Conservation (phyloP, 2,888 invertebrate species). For the Zygothrica quintamaculata region DNA sequence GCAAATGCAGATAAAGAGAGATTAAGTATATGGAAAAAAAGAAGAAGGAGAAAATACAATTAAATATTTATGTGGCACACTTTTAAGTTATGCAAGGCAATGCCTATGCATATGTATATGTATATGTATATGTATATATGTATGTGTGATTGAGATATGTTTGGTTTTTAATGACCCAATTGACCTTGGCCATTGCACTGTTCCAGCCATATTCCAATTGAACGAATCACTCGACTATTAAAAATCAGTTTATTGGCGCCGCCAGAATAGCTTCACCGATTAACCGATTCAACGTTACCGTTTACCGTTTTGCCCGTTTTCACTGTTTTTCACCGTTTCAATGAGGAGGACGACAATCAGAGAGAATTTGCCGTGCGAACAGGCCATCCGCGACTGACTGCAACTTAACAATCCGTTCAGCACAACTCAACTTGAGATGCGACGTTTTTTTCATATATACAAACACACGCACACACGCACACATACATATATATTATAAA, state of each 20-base stretch:
- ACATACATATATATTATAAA: conserved; percentile 2
- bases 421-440: conserved; percentile 24
- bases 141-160: too few relatives aligned
- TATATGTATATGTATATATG: conserved; percentile 28
- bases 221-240: conserved; percentile 25
- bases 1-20: conserved; percentile 2
- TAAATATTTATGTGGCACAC: conserved; percentile 80
- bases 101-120: conserved; percentile 1
- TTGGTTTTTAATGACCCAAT: conserved; percentile 65
- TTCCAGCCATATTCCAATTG: conserved; percentile 50
- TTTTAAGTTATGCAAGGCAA: conserved; percentile 76
- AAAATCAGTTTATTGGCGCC: conserved; percentile 35
- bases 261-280: not conserved
- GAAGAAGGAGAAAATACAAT: conserved; percentile 33
- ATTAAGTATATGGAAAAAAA: conserved; percentile 4
- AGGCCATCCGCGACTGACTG: conserved; percentile 44
- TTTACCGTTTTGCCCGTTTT: too few relatives aligned
- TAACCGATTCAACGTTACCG: not conserved
- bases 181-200: conserved; percentile 68
- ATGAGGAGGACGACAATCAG: conserved; percentile 6
- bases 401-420: conserved; percentile 35
- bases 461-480: conserved; percentile 6
- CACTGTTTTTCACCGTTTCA: too few relatives aligned
- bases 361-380: conserved; percentile 33
- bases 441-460: conserved; percentile 5